Evolutionary conservation across 2,797 vertebrate species (phyloP), one percentile per base, ranked within the genome.

Genomic region (Lithobates sylvaticus): DNA sequence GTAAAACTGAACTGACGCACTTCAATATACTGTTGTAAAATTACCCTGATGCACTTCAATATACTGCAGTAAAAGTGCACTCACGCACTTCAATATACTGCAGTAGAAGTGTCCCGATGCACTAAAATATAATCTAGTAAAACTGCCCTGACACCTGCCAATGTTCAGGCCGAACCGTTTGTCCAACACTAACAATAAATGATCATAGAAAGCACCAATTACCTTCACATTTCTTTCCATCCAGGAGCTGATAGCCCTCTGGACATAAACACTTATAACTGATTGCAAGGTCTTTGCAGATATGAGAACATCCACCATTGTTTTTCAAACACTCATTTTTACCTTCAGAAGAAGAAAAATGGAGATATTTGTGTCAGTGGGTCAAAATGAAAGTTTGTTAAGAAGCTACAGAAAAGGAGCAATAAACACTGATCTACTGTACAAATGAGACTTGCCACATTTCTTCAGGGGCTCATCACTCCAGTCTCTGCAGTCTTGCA

Each of bases 221-320:
- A 98, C 97, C 97, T 96, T 96, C 91, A 10, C 97, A 98, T 26
- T 75, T 93, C n/a, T 29, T 29, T 29, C 29, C 29, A 29, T 2
- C 29, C 29, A 29, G 29, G 26, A 98, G 93, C 7, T 0, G 91
- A 92, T 96, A 97, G 27, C 97, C 97, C 0, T 88, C 58, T 0
- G 91, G 94, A 61, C 97, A 98, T 61, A 94, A 90, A 88, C 97
- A 98, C 89, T 95, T 92, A 18, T 90, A 94, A 39, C 97, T 95
- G 0, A 98, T 77, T 88, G 94, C 96, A 88, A 96, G 94, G 88
- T 98, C 92, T 0, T 84, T 91, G 88, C 97, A 98, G 58, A 47
- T 9, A 69, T 98, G 95, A 29, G 96, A 96, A 84, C 97, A 98
- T 84, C 94, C 93, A 0, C 96, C 96, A 0, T 96, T 96, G 78